These are phyloP conservation scores for Euleptes europaea DNA, from an alignment of 2,113 vertebrate species.

Conservation along the genomic window DNA sequence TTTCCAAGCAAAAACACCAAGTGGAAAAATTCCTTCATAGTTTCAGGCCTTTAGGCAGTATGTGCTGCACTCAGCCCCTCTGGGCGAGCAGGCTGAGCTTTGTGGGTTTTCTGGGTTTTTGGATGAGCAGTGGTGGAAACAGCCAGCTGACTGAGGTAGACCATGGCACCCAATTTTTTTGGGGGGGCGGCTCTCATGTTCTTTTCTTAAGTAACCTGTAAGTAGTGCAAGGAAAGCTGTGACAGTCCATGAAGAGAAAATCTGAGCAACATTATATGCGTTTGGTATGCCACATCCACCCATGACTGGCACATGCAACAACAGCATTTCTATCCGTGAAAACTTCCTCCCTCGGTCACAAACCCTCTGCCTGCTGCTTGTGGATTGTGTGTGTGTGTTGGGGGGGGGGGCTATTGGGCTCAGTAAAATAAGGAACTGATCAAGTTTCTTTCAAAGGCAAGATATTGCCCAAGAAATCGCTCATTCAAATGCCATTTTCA, in stretches of 20 bases:
- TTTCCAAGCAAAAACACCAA: not conserved
- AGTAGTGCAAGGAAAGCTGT: not conserved
- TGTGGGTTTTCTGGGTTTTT: too few species aligned
- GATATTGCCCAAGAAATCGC: not conserved
- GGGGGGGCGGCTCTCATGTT: too few species aligned
- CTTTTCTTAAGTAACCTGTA: not conserved
- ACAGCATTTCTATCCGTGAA: too few species aligned
- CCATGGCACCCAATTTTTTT: too few species aligned
- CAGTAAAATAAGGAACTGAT: not conserved
- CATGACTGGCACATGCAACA: not conserved
- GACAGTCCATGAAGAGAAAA: not conserved
- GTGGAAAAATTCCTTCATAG: not conserved
- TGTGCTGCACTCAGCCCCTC: not conserved
- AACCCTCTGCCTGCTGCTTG: not conserved
- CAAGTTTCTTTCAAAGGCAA: not conserved
- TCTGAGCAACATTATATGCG: too few species aligned
- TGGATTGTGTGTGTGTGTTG: too few species aligned
- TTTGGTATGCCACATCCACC: not conserved
- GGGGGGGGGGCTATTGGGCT: not conserved
- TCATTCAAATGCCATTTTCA: not conserved
- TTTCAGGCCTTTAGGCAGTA: too few species aligned
- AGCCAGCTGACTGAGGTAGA: too few species aligned
- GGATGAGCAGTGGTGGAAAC: too few species aligned
- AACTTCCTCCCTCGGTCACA: too few species aligned
- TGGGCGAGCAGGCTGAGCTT: too few species aligned